Base-by-base conservation (phyloP, 2,797 vertebrate genomes). In the Platyrinchus mystaceus region DNA sequence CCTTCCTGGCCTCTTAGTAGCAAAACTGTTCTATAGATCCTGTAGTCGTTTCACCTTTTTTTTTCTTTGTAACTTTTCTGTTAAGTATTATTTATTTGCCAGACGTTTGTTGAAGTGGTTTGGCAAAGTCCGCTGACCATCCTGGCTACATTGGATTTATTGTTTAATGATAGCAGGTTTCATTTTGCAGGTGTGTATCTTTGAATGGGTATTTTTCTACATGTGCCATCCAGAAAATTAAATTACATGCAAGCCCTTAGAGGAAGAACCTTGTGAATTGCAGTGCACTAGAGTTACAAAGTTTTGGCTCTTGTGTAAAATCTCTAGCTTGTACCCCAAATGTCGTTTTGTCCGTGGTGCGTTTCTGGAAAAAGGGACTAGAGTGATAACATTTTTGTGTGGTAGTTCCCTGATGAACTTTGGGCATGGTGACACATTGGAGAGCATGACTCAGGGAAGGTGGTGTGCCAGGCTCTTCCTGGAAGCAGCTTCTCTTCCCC, bases 101-200 rank as follows among this genome's bases (percentile, higher is more conserved):
- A n/a, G 5, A 7, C 2, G 0, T 66, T 89, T 82, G 5, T 58
- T 44, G 47, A 76, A 87, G 37, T 34, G 17, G 3, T 55, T 3
- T 37, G 32, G 76, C 28, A 18, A 5, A 75, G 24, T 67, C 44
- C 14, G 32, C 24, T 27, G 4, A 47, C 30, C 21, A 21, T 68
- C 21, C 16, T 36, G 22, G 17, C 37, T 68, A 14, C 10, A 1
- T 4, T 50, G 36, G 20, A 56, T 14, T 85, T 10, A 41, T 46
- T 0, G 0, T 59, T 73, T 79, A 67, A 28, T 1, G 5, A n/a
- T 1, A 84, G 18, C 0, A 0, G 15, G 16, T 95, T 91, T 79
- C 11, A 18, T 79, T 71, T 77, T 76, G 34, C 56, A 19, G 4
- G 6, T 55, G 5, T 46, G 4, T 46, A 11, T 47, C 50, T 94